Base-by-base conservation (phyloP, 2,888 invertebrate species). In the Tetrapedia diversipes region DNA sequence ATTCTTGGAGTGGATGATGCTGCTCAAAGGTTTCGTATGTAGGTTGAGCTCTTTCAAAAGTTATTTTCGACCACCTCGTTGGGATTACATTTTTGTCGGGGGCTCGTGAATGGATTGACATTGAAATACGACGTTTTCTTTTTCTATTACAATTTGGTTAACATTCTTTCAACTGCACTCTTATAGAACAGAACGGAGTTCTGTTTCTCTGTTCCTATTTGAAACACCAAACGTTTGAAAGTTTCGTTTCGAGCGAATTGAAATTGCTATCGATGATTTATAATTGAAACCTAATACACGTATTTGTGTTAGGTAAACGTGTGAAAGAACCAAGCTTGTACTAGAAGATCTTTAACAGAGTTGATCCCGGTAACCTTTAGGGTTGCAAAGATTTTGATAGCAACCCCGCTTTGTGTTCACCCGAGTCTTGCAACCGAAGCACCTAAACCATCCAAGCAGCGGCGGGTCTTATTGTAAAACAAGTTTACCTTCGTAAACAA, bases 401-500 rank as follows among this genome's bases (percentile, higher is more conserved):
- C 37, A 49, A 57, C 24, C 57, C 27, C 27, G 11, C 39, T 27
- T 4, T 27, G 39, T 27, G 27, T 57, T 57, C 39, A 57, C 57
- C 24, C 27, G 41, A 57, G 41, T 41, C 61, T 37, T 37, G 34
- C 27, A 49, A n/a, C 37, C 49, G 19, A 37, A 61, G 37, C 22
- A n/a, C 24, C 34, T 61, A 24, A 49, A 49, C 49, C 37, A 47
- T 49, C 16, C 22, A 24, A 34, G 34, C 14, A 34, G 19, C n/a
- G 6, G 19, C n/a, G 6, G 14, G n/a, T 27, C 61, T 49, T 49
- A 61, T 49, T 37, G 34, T 61, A 37, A 14, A 49, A 24, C 27
- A 61, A 61, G 61, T 61, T 61, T 61, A 34, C 37, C 14, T 49
- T n/a, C 34, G 19, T 49, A 61, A 61, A 61, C 61, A 61, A 61